These are phyloP conservation scores for Conus canariensis DNA, from an alignment of 2,888 invertebrate species.

Conservation along the genomic window DNA sequence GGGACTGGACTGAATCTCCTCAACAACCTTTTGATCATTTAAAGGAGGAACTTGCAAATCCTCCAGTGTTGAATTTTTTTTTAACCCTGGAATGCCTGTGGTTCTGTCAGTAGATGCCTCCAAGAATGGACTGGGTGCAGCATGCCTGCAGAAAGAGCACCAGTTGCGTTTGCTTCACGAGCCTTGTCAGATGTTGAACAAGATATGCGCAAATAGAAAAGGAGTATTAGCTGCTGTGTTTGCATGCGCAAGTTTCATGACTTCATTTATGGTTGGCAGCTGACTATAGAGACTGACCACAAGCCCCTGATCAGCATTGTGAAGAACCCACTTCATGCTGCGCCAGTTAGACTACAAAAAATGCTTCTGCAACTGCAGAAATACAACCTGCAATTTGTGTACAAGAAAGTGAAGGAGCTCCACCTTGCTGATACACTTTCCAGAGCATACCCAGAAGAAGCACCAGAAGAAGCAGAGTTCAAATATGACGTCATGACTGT, in stretches of 20 bases:
- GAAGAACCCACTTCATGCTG: slow-evolving; percentile 10
- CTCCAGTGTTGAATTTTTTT: slow-evolving; percentile 42
- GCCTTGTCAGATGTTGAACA: slow-evolving; percentile 42
- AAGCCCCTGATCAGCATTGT: neutral
- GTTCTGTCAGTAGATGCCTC: neutral
- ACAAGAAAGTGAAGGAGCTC: slow-evolving; percentile 50
- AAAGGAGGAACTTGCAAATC: slow-evolving; percentile 16
- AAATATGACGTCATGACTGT: slow-evolving; percentile 9
- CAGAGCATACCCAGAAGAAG: slow-evolving; percentile 33
- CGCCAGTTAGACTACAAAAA: neutral
- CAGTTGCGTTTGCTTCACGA: slow-evolving; percentile 48
- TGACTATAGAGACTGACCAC: neutral
- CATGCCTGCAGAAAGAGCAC: slow-evolving; percentile 41
- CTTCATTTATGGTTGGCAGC: neutral
- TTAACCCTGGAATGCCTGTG: slow-evolving; percentile 34
- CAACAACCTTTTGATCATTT: slow-evolving; percentile 38
- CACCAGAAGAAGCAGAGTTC: slow-evolving; percentile 25
- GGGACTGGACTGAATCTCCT: neutral
- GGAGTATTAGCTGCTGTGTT: neutral
- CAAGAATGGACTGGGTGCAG: slow-evolving; percentile 50
- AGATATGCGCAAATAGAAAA: slow-evolving; percentile 4
- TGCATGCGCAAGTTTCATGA: neutral
- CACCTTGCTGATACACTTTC: slow-evolving; percentile 50
- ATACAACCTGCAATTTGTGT: slow-evolving; percentile 49
- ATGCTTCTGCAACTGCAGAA: slow-evolving; percentile 44